A percentile compares a stretch with the other conserved stretches of the same genome.
Evolutionary conservation across 35 echinoderm and acorn worm species (phyloP).

Genomic region (Ophiothrix spiculata): DNA sequence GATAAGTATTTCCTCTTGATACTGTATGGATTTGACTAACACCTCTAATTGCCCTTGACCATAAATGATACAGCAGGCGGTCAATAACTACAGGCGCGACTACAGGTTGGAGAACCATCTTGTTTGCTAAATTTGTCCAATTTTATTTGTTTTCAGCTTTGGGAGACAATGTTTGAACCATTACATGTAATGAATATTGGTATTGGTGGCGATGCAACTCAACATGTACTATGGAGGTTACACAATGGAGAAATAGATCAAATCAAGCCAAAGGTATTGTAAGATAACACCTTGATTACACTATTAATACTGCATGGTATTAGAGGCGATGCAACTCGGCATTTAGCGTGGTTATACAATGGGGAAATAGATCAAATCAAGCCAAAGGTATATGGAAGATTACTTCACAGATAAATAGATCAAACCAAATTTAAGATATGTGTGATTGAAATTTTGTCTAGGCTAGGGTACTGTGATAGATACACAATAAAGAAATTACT

Average conservation of each 20-base stretch:
- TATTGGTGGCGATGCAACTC: conserved; percentile 79
- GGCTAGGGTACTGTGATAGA: too few relatives aligned
- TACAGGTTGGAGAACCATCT: too few relatives aligned
- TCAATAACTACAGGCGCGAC: too few relatives aligned
- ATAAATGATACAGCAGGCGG: too few relatives aligned
- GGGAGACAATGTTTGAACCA: conserved; percentile 69
- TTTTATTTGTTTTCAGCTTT: conserved; percentile 34
- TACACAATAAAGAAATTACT: too few relatives aligned
- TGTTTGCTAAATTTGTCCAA: too few relatives aligned
- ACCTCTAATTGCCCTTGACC: too few relatives aligned
- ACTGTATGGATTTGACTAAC: too few relatives aligned
- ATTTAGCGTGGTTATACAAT: background rate
- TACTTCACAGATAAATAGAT: too few relatives aligned
- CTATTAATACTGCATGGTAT: background rate
- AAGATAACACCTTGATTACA: background rate
- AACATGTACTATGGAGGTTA: conserved; percentile 88
- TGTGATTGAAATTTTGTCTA: too few relatives aligned
- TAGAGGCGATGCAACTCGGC: background rate
- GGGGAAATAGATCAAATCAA: background rate
- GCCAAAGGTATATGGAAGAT: background rate
- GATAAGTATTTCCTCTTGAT: too few relatives aligned
- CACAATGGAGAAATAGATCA: conserved; percentile 84
- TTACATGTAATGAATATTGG: conserved; percentile 91
- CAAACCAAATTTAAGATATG: too few relatives aligned
- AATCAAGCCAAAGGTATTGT: conserved; percentile 80